Conservation (phyloP, 2,113 vertebrate species). For the Seriola dumerili region DNA sequence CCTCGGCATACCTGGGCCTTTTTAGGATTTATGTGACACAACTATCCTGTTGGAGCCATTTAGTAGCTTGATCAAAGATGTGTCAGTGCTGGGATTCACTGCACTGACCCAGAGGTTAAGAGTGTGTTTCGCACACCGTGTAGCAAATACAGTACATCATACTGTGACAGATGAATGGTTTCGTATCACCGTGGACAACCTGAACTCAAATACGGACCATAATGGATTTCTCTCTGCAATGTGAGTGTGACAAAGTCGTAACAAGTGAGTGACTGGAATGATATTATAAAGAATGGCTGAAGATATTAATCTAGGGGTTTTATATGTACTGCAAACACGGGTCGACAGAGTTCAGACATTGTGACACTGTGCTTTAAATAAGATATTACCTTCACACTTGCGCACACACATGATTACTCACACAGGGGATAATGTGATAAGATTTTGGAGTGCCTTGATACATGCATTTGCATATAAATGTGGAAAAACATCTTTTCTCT, state of each 20-base stretch:
- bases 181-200: slow-evolving; percentile 48
- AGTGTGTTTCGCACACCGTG: slow-evolving; percentile 47
- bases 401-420: slow-evolving; percentile 10
- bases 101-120: slow-evolving; percentile 68
- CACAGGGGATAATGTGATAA: slow-evolving; percentile 5
- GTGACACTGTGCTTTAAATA: slow-evolving; percentile 1
- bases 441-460: neutral
- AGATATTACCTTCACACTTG: neutral
- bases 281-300: slow-evolving; percentile 15
- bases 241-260: slow-evolving; percentile 42
- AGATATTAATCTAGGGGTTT: slow-evolving; percentile 43
- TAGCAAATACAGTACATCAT: slow-evolving; percentile 62
- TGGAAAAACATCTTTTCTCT: neutral
- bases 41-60: slow-evolving; percentile 60
- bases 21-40: slow-evolving; percentile 67
- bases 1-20: slow-evolving; percentile 41
- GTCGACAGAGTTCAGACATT: neutral
- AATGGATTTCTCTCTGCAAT: slow-evolving; percentile 44
- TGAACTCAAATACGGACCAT: slow-evolving; percentile 41
- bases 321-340: neutral
- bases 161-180: slow-evolving; percentile 54
- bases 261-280: slow-evolving; percentile 28
- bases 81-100: slow-evolving; percentile 65
- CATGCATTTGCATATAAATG: slow-evolving; percentile 28
- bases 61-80: slow-evolving; percentile 73